A percentile compares a stretch with the other conserved stretches of the same genome.
Evolutionary conservation across 2,797 vertebrate genomes (phyloP).

Genomic region (Argyrosomus regius): DNA sequence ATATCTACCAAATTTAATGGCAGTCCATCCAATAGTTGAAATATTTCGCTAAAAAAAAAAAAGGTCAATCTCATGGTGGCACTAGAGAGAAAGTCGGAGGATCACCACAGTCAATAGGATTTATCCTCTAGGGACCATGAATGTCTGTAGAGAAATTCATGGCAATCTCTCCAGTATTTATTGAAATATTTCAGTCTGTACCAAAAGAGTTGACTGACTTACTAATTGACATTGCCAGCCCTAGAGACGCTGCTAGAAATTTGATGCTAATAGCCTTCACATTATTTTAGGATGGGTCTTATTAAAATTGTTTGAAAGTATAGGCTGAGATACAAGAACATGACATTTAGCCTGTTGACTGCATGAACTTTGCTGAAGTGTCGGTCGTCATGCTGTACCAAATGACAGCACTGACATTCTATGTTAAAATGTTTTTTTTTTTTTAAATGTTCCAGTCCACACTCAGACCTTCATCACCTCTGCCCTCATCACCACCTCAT

Average conservation of each 20-base stretch:
- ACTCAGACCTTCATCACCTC: conserved; percentile 46
- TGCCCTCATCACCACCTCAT: conserved; percentile 44
- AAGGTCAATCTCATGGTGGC: too few species aligned
- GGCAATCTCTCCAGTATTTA: background rate
- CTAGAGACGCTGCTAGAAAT: background rate
- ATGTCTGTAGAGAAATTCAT: background rate
- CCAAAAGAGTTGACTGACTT: background rate
- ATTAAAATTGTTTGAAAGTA: background rate
- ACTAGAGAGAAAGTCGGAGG: too few species aligned
- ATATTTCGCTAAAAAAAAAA: background rate
- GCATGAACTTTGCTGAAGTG: background rate
- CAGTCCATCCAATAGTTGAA: background rate
- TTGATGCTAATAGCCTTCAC: background rate
- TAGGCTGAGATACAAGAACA: background rate
- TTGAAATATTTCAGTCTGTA: background rate
- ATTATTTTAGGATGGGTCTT: background rate
- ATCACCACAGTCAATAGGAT: background rate
- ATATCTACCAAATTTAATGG: background rate
- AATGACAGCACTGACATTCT: conserved; percentile 31
- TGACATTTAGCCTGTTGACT: background rate
- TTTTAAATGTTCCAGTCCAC: conserved; percentile 18
- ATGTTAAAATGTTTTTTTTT: background rate
- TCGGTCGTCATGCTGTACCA: background rate
- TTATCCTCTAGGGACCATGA: background rate
- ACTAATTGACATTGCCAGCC: background rate